A percentile compares a stretch with the other conserved stretches of the same genome.
phyloP scores from a whole-genome alignment of 2,888 invertebrate species.

The Drosophila kuntzei region DNA sequence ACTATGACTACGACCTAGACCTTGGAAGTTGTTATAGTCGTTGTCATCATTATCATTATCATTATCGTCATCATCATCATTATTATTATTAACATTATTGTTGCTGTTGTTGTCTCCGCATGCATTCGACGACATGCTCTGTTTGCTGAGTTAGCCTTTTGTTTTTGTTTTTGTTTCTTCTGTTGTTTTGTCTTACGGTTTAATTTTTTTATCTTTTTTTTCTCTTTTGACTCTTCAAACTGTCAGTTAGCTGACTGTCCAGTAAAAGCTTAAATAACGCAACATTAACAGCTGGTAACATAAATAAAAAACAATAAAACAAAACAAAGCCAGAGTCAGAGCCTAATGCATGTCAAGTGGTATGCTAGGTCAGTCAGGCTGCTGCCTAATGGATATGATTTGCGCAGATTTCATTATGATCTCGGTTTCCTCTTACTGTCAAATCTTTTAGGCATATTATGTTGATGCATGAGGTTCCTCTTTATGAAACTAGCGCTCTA shows the following conservation, averaged over 20 bases:
- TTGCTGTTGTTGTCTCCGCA: constrained; percentile 19
- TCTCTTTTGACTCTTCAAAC: constrained; percentile 22
- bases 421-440: constrained; percentile 15
- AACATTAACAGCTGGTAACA: constrained; percentile 27
- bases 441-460: constrained; percentile 6
- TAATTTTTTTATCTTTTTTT: neutral
- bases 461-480: constrained; percentile 2
- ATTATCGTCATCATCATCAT: constrained; percentile 18
- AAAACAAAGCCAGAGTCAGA: too few relatives aligned
- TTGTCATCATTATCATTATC: constrained; percentile 23
- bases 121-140: constrained; percentile 57
- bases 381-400: constrained; percentile 17
- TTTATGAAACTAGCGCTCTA: neutral
- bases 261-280: constrained; percentile 39
- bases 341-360: constrained; percentile 41
- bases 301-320: constrained; percentile 2
- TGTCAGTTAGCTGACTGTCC: constrained; percentile 36
- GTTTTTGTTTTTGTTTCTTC: constrained; percentile 32
- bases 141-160: constrained; percentile 58
- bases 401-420: constrained; percentile 13
- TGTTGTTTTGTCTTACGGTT: constrained; percentile 35
- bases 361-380: constrained; percentile 49
- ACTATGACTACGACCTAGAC: constrained; percentile 73
- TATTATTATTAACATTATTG: constrained; percentile 24
- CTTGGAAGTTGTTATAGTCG: constrained; percentile 60